Conservation (phyloP, 2,113 vertebrate genomes). For the Xiphias gladius region DNA sequence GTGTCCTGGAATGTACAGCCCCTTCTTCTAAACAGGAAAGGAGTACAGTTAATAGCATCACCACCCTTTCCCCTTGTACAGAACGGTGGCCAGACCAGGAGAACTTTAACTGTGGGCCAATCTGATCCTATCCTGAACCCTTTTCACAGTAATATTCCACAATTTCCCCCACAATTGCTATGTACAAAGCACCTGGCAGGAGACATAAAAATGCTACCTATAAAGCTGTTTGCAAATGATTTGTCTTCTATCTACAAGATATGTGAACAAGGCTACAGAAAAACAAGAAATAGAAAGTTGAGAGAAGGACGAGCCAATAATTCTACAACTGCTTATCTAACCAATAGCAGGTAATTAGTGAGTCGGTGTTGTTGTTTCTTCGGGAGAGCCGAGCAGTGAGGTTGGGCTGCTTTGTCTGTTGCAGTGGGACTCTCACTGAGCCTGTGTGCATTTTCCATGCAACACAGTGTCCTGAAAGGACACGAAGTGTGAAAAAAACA, state of each 20-base stretch:
- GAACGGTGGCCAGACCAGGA: conserved; percentile 39
- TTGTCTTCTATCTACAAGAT: conserved; percentile 15
- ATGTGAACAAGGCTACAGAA: conserved; percentile 13
- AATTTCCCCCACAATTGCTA: conserved; percentile 5
- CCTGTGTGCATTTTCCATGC: conserved; percentile 19
- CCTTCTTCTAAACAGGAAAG: conserved; percentile 80
- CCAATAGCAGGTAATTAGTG: conserved; percentile 53
- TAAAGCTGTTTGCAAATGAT: conserved; percentile 10
- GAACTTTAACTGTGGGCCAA: conserved; percentile 32
- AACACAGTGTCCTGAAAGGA: conserved; percentile 44
- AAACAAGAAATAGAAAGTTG: conserved; percentile 2
- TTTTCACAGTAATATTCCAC: conserved; percentile 30
- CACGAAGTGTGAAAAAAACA: conserved; percentile 41
- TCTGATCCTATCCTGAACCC: conserved; percentile 34
- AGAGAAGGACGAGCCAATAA: conserved; percentile 11
- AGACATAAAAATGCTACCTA: conserved; percentile 22
- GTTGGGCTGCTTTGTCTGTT: conserved; percentile 11
- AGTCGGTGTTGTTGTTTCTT: conserved; percentile 39
- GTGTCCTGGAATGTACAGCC: conserved; percentile 72
- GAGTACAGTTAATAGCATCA: conserved; percentile 73
- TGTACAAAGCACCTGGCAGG: conserved; percentile 21
- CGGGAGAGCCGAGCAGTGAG: background rate
- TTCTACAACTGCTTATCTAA: conserved; percentile 41
- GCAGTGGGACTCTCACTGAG: conserved; percentile 28
- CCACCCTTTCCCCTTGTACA: conserved; percentile 72